Evolutionary conservation across 1,140 invertebrate genomes (phyloP).

Genomic region (Tribolium castaneum): DNA sequence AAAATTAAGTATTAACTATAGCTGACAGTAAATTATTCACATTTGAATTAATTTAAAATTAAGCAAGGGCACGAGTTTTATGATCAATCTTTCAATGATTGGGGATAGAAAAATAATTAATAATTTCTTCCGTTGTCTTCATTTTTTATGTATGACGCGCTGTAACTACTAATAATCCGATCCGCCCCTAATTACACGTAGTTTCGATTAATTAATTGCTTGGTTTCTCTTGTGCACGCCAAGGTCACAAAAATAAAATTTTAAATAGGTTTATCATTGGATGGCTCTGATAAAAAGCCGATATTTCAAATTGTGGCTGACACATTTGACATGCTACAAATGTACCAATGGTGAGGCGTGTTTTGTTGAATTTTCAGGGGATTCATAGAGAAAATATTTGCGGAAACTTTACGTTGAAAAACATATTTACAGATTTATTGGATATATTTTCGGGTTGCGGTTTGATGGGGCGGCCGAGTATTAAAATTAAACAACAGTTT

Average conservation of each 20-base stretch:
- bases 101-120: neutral
- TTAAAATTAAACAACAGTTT: too few species aligned
- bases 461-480: too few species aligned
- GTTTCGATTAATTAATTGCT: neutral
- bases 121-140: neutral
- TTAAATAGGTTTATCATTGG: neutral
- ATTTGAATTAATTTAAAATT: too few species aligned
- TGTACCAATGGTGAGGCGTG: neutral
- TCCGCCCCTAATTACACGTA: neutral
- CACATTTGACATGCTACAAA: neutral
- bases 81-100: neutral
- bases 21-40: too few species aligned
- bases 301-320: neutral
- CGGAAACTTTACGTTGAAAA: neutral
- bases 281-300: neutral
- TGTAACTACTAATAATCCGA: neutral
- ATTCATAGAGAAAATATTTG: neutral
- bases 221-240: neutral
- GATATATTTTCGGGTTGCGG: too few species aligned
- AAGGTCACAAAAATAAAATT: neutral
- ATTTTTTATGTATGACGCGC: neutral
- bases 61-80: neutral
- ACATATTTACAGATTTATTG: neutral
- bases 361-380: neutral
- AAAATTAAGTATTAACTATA: too few species aligned